phyloP scores from a whole-genome alignment of 2,888 invertebrate species.

The Cheilosia variabilis region DNA sequence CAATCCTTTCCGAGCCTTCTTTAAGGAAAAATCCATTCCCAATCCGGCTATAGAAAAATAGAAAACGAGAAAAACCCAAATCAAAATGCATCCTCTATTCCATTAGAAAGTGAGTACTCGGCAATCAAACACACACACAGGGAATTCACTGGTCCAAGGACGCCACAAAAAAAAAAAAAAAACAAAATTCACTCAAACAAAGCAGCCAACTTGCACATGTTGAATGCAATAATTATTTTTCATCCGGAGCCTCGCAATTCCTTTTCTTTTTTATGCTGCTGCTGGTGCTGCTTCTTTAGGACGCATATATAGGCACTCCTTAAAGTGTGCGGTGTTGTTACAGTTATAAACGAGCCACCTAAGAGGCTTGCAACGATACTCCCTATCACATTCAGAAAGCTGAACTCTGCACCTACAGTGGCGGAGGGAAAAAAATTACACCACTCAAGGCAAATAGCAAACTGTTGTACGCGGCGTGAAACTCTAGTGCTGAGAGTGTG shows the following conservation, averaged over 20 bases:
- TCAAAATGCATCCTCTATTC: constrained; percentile 67
- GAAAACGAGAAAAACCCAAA: constrained; percentile 32
- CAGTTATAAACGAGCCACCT: constrained; percentile 73
- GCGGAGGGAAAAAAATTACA: constrained; percentile 56
- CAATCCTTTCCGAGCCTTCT: neutral
- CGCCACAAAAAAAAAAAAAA: constrained; percentile 11
- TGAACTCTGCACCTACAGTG: constrained; percentile 28
- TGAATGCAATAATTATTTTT: constrained; percentile 75
- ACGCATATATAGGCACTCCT: constrained; percentile 15
- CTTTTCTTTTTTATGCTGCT: constrained; percentile 8
- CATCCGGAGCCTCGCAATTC: constrained; percentile 44
- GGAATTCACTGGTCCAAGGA: constrained; percentile 50
- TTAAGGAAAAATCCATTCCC: constrained; percentile 2
- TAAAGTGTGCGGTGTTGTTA: constrained; percentile 59
- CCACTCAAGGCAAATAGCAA: constrained; percentile 73
- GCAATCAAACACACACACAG: constrained; percentile 33
- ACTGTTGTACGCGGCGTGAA: constrained; percentile 48
- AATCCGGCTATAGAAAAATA: constrained; percentile 5
- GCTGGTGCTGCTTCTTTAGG: constrained; percentile 8
- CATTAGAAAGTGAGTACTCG: constrained; percentile 60
- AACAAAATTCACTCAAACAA: constrained; percentile 46
- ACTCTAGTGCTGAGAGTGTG: constrained; percentile 15
- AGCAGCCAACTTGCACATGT: constrained; percentile 70
- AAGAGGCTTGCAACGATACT: constrained; percentile 57
- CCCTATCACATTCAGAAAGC: constrained; percentile 62